Percentiles rank a stretch among this genome's conserved stretches.
Evolutionary conservation across 2,797 vertebrate genomes (phyloP).

Genomic region (Aplochiton taeniatus): DNA sequence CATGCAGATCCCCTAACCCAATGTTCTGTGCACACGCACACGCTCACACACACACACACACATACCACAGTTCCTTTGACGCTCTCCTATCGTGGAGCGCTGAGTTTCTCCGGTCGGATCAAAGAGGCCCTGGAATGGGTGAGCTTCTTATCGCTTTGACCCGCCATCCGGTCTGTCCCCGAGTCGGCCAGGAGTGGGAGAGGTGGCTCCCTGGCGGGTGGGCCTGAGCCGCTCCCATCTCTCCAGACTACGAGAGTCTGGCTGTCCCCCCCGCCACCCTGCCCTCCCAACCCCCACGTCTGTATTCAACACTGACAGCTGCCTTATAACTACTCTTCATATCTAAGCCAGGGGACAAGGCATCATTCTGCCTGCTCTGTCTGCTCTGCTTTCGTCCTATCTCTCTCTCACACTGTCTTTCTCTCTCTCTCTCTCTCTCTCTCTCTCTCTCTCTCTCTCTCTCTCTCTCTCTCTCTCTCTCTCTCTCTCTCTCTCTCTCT

Average conservation of each 20-base stretch:
- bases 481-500: constrained; percentile 11
- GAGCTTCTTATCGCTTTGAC: constrained; percentile 6
- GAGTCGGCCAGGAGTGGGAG: constrained; percentile 10
- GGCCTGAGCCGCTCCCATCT: constrained; percentile 27
- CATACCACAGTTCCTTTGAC: constrained; percentile 7
- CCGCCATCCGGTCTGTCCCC: constrained; percentile 15
- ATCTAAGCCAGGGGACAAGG: constrained; percentile 51
- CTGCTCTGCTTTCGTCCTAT: too few relatives aligned
- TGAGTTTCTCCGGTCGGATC: constrained; percentile 3
- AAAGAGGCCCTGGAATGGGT: constrained; percentile 30
- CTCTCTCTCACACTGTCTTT: constrained; percentile 26
- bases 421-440: constrained; percentile 12
- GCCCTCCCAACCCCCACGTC: constrained; percentile 46
- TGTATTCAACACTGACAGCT: constrained; percentile 72
- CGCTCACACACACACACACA: constrained; percentile 5
- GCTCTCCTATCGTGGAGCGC: constrained; percentile 8
- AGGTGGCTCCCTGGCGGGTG: too few relatives aligned
- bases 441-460: constrained; percentile 13
- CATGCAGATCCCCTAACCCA: constrained; percentile 5
- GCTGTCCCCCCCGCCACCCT: background rate
- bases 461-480: constrained; percentile 22
- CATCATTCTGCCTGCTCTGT: constrained; percentile 50
- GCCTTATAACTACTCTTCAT: constrained; percentile 70
- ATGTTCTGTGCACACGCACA: constrained; percentile 1
- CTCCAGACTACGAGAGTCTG: constrained; percentile 22